phyloP scores from a whole-genome alignment of 2,888 invertebrate genomes.

The Stenodema calcarata region DNA sequence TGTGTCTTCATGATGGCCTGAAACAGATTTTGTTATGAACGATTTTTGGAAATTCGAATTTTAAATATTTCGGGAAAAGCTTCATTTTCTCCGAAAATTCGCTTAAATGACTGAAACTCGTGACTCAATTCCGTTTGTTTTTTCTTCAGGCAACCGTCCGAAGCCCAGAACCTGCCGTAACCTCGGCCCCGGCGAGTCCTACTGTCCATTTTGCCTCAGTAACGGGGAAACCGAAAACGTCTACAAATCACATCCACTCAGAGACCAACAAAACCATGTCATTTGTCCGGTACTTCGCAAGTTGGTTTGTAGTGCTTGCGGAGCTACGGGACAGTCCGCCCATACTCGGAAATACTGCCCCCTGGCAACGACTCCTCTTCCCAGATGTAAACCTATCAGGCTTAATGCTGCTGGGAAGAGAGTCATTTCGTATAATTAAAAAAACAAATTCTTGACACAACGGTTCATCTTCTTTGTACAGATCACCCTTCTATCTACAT shows the following conservation, averaged over 20 bases:
- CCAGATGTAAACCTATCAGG: not conserved
- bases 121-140: too few relatives aligned
- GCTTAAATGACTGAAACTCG: too few relatives aligned
- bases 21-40: too few relatives aligned
- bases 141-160: too few relatives aligned
- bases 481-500: too few relatives aligned
- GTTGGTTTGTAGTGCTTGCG: not conserved
- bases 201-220: slow-evolving; percentile 5
- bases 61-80: too few relatives aligned
- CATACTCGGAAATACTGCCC: slow-evolving; percentile 26
- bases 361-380: not conserved
- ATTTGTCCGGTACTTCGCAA: not conserved
- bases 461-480: too few relatives aligned
- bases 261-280: not conserved
- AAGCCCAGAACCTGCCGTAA: too few relatives aligned
- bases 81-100: too few relatives aligned
- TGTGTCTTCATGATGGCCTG: too few relatives aligned
- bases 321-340: not conserved
- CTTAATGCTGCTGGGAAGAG: not conserved
- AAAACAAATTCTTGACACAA: too few relatives aligned
- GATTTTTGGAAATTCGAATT: too few relatives aligned
- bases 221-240: not conserved
- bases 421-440: not conserved
- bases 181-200: not conserved
- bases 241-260: not conserved